phyloP scores from a whole-genome alignment of 2,797 vertebrate species.

The Taenioides sp. region DNA sequence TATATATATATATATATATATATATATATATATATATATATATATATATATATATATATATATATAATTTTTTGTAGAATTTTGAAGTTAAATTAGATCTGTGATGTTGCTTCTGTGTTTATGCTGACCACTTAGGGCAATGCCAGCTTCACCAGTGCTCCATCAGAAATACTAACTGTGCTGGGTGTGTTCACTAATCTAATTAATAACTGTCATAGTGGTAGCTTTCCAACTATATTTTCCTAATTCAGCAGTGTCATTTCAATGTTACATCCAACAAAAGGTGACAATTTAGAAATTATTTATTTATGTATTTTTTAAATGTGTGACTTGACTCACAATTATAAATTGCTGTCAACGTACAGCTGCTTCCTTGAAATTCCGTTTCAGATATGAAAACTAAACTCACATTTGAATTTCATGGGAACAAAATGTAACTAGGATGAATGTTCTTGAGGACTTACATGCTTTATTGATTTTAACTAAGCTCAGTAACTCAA shows the following conservation, averaged over 20 bases:
- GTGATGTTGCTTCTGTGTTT: slow-evolving; percentile 23
- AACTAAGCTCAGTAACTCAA: not conserved
- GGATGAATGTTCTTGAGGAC: not conserved
- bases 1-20: too few relatives aligned
- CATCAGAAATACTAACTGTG: slow-evolving; percentile 56
- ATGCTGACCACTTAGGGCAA: slow-evolving; percentile 26
- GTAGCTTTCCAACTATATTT: not conserved
- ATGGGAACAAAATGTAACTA: not conserved
- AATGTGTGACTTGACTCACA: not conserved
- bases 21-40: too few relatives aligned
- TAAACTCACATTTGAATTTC: not conserved
- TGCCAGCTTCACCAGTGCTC: slow-evolving; percentile 37
- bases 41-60: too few relatives aligned
- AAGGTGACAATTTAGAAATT: not conserved
- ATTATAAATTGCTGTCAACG: not conserved
- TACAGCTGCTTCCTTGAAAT: not conserved
- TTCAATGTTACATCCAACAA: not conserved
- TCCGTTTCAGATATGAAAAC: not conserved
- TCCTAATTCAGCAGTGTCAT: not conserved
- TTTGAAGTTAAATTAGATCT: slow-evolving; percentile 16
- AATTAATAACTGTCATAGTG: not conserved
- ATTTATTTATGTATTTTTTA: not conserved
- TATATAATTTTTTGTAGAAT: not conserved
- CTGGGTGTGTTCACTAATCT: slow-evolving; percentile 53
- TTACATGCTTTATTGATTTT: not conserved